Evolutionary conservation across 2,888 invertebrate species (phyloP), one percentile per base, ranked within the genome.

Genomic region (Patella depressa): DNA sequence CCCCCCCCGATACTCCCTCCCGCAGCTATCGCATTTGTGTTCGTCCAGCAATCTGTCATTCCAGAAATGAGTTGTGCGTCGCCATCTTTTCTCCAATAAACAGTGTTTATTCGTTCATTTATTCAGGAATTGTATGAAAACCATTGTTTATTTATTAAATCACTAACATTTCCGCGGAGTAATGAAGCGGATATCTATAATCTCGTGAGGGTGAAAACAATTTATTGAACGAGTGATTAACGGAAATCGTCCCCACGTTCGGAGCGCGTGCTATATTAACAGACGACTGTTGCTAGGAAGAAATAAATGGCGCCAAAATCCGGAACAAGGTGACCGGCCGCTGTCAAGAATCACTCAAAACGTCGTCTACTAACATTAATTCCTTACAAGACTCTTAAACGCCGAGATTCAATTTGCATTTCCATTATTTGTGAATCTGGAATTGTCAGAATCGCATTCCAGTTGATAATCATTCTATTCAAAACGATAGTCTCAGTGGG

Each of bases 241-340:
- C 65, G 65, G 65, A 65, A 65, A 65, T 65, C 19, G 24, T 9
- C 19, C 65, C 14, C 65, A 65, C 65, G 65, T 65, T 65, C 65
- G 11, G 11, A 19, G 19, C 11, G 65, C 65, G 65, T 65, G 65
- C 24, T 24, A 65, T 24, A n/a, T 24, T 11, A 65, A 65, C 65
- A 19, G 65, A 65, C 65, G 65, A 24, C 65, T n/a, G 65, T 65
- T 65, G 65, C 19, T 65, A 24, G 65, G 65, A 15, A 65, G 19
- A 2, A 65, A 19, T 12, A 24, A 19, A 65, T 65, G 15, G 65
- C 11, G 24, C 11, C 12, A 19, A 24, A 65, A 65, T 65, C 24
- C 65, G 19, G 11, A 24, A 24, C 24, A 19, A 65, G 24, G 19
- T 65, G 65, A 65, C 19, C 9, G 65, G 24, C 11, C 12, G 65